A percentile compares a stretch with the other conserved stretches of the same genome.
phyloP scores from a whole-genome alignment of 2,888 invertebrate species.

The Ametastegia equiseti region DNA sequence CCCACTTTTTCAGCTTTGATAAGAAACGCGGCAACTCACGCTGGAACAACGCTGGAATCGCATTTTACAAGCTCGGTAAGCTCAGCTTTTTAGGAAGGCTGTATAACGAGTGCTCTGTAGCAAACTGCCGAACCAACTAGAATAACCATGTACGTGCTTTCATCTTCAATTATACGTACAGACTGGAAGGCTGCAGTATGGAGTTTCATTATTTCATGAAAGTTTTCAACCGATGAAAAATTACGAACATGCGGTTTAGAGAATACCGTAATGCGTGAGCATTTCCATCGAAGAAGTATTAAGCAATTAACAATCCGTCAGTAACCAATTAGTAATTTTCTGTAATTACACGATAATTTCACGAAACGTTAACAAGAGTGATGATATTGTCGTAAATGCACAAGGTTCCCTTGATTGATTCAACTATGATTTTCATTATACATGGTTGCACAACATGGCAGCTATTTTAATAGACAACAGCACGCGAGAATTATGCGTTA shows the following conservation, averaged over 20 bases:
- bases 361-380: not conserved
- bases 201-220: not conserved
- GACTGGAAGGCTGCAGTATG: not conserved
- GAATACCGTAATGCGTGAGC: not conserved
- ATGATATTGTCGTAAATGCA: slow-evolving; percentile 3
- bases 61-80: slow-evolving; percentile 36
- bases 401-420: not conserved
- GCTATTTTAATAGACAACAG: not conserved
- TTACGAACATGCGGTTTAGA: not conserved
- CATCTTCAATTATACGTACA: slow-evolving; percentile 13
- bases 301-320: not conserved
- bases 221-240: not conserved
- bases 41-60: slow-evolving; percentile 29
- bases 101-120: slow-evolving; percentile 11
- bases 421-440: not conserved
- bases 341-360: not conserved
- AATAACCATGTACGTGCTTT: not conserved
- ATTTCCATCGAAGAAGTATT: not conserved
- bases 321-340: not conserved
- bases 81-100: slow-evolving; percentile 33
- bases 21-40: slow-evolving; percentile 40
- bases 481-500: not conserved
- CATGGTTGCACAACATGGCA: not conserved
- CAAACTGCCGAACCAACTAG: not conserved
- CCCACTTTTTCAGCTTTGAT: slow-evolving; percentile 43